phyloP scores from a whole-genome alignment of 2,113 vertebrate genomes.

The Riparia riparia region DNA sequence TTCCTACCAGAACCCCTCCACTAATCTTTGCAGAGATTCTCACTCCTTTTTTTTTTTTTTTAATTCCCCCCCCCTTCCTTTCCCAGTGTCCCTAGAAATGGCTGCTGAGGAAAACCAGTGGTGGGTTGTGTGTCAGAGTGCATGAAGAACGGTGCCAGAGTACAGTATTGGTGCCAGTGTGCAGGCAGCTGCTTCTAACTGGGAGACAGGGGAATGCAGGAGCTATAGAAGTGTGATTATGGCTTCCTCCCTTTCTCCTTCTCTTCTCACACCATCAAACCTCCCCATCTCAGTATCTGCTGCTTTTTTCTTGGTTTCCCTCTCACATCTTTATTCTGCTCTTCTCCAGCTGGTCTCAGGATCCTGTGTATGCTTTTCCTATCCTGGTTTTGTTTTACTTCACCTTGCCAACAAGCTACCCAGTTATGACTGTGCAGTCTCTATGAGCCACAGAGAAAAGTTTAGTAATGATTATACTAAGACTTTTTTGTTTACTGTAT shows the following conservation, averaged over 20 bases:
- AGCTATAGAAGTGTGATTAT: background rate
- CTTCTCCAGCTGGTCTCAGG: background rate
- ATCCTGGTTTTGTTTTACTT: background rate
- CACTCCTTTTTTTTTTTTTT: background rate
- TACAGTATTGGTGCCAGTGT: background rate
- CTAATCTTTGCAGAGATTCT: background rate
- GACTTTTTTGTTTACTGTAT: background rate
- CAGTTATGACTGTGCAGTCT: background rate
- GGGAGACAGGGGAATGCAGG: background rate
- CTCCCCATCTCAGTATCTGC: background rate
- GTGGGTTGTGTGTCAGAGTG: background rate
- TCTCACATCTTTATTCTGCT: rapidly evolving
- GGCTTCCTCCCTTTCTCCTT: background rate
- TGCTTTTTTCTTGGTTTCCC: background rate
- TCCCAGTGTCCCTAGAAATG: background rate
- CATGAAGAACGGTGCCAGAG: background rate
- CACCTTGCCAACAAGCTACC: background rate
- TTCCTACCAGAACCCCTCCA: background rate
- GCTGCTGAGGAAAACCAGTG: background rate
- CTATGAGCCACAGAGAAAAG: background rate
- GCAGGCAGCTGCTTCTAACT: background rate
- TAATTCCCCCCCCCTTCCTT: background rate
- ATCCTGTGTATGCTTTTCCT: background rate
- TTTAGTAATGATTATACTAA: background rate
- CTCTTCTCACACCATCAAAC: background rate